These are phyloP conservation scores for Eubucco bourcierii DNA, from an alignment of 2,113 vertebrate species.

Conservation along the genomic window DNA sequence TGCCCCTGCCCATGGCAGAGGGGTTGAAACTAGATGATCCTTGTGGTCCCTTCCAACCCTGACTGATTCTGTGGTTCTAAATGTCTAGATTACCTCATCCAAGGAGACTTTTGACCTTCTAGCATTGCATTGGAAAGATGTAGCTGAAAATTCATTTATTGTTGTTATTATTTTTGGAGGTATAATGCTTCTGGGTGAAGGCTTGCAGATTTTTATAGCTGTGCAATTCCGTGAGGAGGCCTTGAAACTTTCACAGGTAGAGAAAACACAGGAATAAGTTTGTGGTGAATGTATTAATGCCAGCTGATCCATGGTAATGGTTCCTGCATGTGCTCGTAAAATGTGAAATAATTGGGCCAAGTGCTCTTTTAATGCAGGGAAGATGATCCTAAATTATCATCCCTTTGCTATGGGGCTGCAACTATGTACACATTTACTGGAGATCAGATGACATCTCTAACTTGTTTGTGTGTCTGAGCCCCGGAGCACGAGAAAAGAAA, in stretches of 20 bases:
- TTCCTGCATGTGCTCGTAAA: conserved; percentile 21
- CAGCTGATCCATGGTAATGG: conserved; percentile 12
- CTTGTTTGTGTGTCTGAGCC: not conserved
- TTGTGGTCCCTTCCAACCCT: too few species aligned
- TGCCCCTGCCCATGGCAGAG: too few species aligned
- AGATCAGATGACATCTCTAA: conserved; percentile 15
- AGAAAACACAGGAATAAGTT: not conserved
- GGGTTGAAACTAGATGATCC: too few species aligned
- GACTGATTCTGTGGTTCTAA: too few species aligned
- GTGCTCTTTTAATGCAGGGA: conserved; percentile 45
- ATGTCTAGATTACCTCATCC: not conserved
- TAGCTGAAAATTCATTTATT: not conserved
- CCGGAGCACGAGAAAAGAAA: not conserved
- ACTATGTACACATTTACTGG: not conserved
- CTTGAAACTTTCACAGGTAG: not conserved
- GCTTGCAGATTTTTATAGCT: not conserved
- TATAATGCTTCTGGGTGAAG: not conserved
- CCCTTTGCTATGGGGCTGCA: not conserved
- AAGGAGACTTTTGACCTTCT: not conserved
- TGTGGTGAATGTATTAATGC: not conserved
- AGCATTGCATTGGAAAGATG: not conserved
- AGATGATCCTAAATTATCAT: conserved; percentile 26
- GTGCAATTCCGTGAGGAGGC: not conserved
- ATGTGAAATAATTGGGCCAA: conserved; percentile 23
- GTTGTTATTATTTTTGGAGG: not conserved